phyloP scores from a whole-genome alignment of 92 coral and sea anemone species.

The Scolanthus callimorphus region DNA sequence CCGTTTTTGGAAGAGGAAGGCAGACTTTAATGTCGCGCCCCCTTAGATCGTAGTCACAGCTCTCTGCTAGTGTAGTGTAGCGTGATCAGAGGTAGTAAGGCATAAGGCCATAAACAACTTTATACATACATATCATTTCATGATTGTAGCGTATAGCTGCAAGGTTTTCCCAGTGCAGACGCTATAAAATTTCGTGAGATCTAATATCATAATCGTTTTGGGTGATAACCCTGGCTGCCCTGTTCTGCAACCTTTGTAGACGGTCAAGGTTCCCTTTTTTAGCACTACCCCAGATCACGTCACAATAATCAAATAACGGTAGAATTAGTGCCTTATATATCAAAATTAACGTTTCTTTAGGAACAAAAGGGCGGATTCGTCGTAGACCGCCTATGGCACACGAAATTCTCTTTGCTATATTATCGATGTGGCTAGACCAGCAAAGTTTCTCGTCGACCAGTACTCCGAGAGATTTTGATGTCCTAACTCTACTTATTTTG shows the following conservation, averaged over 20 bases:
- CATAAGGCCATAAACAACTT: background rate
- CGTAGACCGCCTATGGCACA: too few relatives aligned
- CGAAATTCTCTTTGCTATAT: background rate
- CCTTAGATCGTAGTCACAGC: background rate
- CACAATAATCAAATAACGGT: too few relatives aligned
- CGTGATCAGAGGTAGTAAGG: background rate
- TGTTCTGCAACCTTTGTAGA: conserved; percentile 9
- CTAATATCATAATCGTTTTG: conserved; percentile 7
- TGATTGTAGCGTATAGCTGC: conserved; percentile 1
- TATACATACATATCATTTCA: background rate
- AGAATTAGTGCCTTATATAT: too few relatives aligned
- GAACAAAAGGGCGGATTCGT: too few relatives aligned
- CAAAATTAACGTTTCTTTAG: too few relatives aligned
- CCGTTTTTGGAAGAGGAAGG: conserved; percentile 4
- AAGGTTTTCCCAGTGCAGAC: conserved; percentile 8
- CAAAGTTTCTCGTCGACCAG: background rate
- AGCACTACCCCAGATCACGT: too few relatives aligned
- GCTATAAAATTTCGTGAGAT: conserved; percentile 5
- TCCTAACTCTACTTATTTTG: too few relatives aligned
- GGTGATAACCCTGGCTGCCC: conserved; percentile 16
- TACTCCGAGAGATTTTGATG: background rate
- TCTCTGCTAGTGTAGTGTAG: background rate
- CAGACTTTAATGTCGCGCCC: background rate
- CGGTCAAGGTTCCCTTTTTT: background rate
- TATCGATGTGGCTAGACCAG: background rate